Conservation (phyloP, 2,888 invertebrate genomes). For the Caenorhabditis drosophilae region DNA sequence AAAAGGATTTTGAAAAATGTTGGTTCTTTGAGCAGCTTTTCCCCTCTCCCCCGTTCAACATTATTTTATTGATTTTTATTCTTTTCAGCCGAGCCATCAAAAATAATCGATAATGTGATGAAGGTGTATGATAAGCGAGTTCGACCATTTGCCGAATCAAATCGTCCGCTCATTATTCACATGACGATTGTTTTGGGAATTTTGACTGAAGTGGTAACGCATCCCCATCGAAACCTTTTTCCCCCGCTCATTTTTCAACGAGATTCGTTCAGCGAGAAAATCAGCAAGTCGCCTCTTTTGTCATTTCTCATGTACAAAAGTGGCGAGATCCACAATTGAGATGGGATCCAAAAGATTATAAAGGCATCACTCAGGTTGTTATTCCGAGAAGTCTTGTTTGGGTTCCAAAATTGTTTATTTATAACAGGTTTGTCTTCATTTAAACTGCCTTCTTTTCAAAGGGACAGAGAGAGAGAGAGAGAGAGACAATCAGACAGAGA, state of each 20-base stretch:
- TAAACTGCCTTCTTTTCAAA: too few species aligned
- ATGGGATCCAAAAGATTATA: slow-evolving; percentile 59
- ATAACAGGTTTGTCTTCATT: too few species aligned
- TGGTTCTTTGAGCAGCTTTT: too few species aligned
- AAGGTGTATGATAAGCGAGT: slow-evolving; percentile 59
- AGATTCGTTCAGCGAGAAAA: slow-evolving; percentile 59
- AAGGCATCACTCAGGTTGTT: slow-evolving; percentile 56
- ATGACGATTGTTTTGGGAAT: slow-evolving; percentile 67
- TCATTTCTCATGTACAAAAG: slow-evolving; percentile 64
- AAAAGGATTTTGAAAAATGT: slow-evolving; percentile 1
- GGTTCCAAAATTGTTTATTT: slow-evolving; percentile 66
- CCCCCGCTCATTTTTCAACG: not conserved
- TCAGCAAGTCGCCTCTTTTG: slow-evolving; percentile 65
- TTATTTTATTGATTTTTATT: too few species aligned
- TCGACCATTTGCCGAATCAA: slow-evolving; percentile 54
- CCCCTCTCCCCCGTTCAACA: too few species aligned
- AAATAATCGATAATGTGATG: slow-evolving; percentile 44
- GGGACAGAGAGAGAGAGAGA: too few species aligned
- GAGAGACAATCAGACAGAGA: too few species aligned
- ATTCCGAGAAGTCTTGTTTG: slow-evolving; percentile 62
- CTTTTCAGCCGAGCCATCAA: slow-evolving; percentile 32
- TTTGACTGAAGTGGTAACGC: slow-evolving; percentile 62
- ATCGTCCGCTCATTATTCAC: slow-evolving; percentile 57
- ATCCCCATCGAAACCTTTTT: not conserved
- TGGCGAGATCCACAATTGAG: slow-evolving; percentile 60